Conservation (phyloP, 2,888 invertebrate species). For the Drosophila infuscata region DNA sequence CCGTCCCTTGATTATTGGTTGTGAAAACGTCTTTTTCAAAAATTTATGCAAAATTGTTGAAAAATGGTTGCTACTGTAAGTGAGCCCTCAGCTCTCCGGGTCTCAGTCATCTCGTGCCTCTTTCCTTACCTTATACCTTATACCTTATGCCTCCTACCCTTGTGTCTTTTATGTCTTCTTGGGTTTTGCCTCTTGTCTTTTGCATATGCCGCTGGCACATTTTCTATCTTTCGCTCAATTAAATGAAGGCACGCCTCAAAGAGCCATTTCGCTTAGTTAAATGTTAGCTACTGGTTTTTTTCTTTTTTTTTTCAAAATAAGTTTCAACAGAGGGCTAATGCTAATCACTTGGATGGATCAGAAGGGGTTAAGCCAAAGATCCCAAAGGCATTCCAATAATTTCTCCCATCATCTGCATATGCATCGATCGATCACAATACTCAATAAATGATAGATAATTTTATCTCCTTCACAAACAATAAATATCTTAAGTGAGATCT, state of each 20-base stretch:
- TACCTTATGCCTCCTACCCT: background rate
- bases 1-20: constrained; percentile 72
- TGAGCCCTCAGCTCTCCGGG: constrained; percentile 35
- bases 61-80: constrained; percentile 77
- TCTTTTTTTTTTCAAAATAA: background rate
- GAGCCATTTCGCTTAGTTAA: constrained; percentile 57
- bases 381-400: constrained; percentile 2
- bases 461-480: background rate
- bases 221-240: constrained; percentile 61
- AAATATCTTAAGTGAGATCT: background rate
- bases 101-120: background rate
- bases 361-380: constrained; percentile 6
- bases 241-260: constrained; percentile 42
- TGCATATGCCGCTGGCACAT: constrained; percentile 36
- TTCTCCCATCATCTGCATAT: constrained; percentile 24
- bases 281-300: constrained; percentile 67
- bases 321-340: constrained; percentile 7
- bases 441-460: constrained; percentile 1
- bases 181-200: constrained; percentile 5
- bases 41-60: constrained; percentile 78
- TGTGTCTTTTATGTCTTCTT: constrained; percentile 5
- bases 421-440: constrained; percentile 30
- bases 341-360: constrained; percentile 42
- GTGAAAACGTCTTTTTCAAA: constrained; percentile 72
- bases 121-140: background rate